Evolutionary conservation across 2,113 vertebrate species (phyloP), one percentile per base, ranked within the genome.

Genomic region (Serinus canaria): DNA sequence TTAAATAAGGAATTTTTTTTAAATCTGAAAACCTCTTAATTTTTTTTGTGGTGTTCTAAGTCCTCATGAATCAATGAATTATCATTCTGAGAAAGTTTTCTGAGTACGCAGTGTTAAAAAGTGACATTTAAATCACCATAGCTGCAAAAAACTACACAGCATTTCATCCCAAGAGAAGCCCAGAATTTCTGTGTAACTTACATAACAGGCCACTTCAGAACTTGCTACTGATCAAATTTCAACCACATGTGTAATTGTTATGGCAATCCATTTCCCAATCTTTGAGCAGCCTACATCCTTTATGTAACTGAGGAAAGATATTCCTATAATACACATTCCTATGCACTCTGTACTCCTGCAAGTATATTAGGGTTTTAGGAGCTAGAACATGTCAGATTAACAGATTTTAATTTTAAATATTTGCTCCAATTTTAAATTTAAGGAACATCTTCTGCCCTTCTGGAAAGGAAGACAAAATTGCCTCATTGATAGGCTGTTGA

Each of bases 401-500:
- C 9, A 5, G 15, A 41, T 69, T 69, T 2, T 0, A 14, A 50
- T 35, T 76, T 76, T 31, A 67, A 76, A 67, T 7, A 1, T 27
- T 68, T 59, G 8, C 7, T 25, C 25, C 25, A 31, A 44, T 35
- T 76, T 67, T 77, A 52, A 56, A 56, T 13, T 8, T 69, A 74
- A 46, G 33, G 12, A 7, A 5, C 0, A 8, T 1, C 2, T n/a
- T 87, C n/a, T 58, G 6, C 11, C 43, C 15, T 79, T 70, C 20
- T 60, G 23, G 20, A 62, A 74, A 35, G 14, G n/a, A 85, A 70
- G 23, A 43, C 1, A 47, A 75, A 52, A 53, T 8, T 35, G 3
- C 2, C 9, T 43, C 6, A 41, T 47, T 69, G 25, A 1, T 0
- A 63, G 7, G 10, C 5, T 9, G 37, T n/a, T n/a, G n/a, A n/a